Percentiles rank a stretch among this genome's conserved stretches.
These are phyloP conservation scores for Endotricha flammealis DNA, from an alignment of 2,888 invertebrate genomes.

Conservation along the genomic window DNA sequence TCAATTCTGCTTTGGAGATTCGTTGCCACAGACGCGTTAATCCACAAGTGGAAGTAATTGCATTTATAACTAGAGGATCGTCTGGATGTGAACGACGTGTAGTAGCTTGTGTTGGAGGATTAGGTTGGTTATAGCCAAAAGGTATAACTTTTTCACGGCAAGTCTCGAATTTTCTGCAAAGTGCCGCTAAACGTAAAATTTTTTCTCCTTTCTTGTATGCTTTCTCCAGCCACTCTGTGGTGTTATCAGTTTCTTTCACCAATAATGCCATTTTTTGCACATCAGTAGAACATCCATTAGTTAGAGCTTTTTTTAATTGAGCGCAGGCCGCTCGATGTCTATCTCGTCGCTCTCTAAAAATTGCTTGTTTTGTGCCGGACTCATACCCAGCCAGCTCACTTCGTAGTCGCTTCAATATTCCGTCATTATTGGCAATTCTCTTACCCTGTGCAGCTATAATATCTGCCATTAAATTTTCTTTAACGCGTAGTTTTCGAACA, in stretches of 20 bases:
- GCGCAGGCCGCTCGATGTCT: constrained; percentile 56
- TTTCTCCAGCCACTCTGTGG: constrained; percentile 54
- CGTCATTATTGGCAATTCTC: constrained; percentile 59
- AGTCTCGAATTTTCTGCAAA: constrained; percentile 78
- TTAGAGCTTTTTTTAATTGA: constrained; percentile 44
- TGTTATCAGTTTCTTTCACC: constrained; percentile 54
- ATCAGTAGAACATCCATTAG: constrained; percentile 45
- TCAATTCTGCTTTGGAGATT: constrained; percentile 57
- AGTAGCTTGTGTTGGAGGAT: constrained; percentile 40
- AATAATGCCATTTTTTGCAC: constrained; percentile 40
- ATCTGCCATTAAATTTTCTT: constrained; percentile 65
- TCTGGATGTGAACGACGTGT: constrained; percentile 39
- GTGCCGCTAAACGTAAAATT: constrained; percentile 66
- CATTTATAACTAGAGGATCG: constrained; percentile 49
- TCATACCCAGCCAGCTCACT: constrained; percentile 58
- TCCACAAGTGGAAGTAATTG: constrained; percentile 50
- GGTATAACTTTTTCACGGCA: constrained; percentile 70
- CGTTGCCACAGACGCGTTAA: constrained; percentile 62
- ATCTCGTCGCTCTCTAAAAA: constrained; percentile 58
- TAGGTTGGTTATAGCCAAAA: constrained; percentile 42
- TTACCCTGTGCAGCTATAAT: constrained; percentile 64
- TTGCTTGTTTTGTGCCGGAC: constrained; percentile 64
- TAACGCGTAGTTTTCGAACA: constrained; percentile 54
- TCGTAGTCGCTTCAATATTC: constrained; percentile 48
- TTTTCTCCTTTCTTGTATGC: constrained; percentile 67